phyloP scores from a whole-genome alignment of 2,888 invertebrate species.

The Drosophila nigritarsus region DNA sequence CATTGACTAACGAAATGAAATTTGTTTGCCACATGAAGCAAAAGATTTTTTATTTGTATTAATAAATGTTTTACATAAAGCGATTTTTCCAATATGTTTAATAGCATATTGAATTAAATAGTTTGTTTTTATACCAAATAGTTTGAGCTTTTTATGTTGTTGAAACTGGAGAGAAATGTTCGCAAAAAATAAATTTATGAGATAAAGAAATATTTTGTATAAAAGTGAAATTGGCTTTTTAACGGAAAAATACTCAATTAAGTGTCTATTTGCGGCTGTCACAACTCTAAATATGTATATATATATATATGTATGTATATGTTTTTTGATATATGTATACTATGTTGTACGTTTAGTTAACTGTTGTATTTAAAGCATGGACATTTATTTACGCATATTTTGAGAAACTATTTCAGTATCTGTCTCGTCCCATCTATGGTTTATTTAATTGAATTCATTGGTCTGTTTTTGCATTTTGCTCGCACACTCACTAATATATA shows the following conservation, averaged over 20 bases:
- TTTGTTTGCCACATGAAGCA: conserved; percentile 64
- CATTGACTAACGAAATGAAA: conserved; percentile 41
- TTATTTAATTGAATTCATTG: conserved; percentile 58
- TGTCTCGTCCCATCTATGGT: conserved; percentile 43
- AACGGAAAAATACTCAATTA: conserved; percentile 13
- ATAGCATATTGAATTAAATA: conserved; percentile 41
- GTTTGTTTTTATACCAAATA: conserved; percentile 37
- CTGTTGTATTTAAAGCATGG: conserved; percentile 73
- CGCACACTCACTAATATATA: not conserved
- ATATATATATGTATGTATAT: conserved; percentile 6
- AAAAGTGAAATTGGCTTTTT: conserved; percentile 9
- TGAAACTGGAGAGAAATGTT: conserved; percentile 5
- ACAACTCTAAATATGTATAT: conserved; percentile 15
- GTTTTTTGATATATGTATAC: conserved; percentile 23
- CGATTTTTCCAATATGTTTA: conserved; percentile 49
- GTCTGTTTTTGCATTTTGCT: conserved; percentile 18
- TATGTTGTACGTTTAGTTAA: conserved; percentile 77
- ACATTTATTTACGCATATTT: conserved; percentile 48
- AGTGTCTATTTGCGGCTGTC: conserved; percentile 21
- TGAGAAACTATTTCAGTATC: conserved; percentile 4
- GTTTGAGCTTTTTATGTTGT: conserved; percentile 37
- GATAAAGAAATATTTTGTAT: conserved; percentile 13
- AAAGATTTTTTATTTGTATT: conserved; percentile 57
- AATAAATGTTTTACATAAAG: conserved; percentile 79
- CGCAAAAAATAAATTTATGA: not conserved